Evolutionary conservation across 2,113 vertebrate genomes (phyloP), one percentile per base, ranked within the genome.

Genomic region (Tragulus kanchil): DNA sequence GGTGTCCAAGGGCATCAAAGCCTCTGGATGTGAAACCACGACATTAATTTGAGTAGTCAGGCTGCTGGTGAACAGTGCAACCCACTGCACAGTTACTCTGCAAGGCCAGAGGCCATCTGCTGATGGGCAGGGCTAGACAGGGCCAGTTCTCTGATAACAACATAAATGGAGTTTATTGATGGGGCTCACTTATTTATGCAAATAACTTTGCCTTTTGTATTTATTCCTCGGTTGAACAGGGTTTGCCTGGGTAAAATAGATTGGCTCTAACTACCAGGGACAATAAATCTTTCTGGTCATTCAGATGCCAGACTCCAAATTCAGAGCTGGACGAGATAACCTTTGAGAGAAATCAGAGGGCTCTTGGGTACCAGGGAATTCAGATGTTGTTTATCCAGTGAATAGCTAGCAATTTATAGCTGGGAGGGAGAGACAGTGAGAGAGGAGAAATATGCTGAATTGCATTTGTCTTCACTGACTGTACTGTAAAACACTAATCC

Each of bases 391-490:
- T 96, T 96, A 88, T 82, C 71, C 78, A 83, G 58, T 89, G 85
- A 91, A 85, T 25, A 95, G 88, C 83, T 92, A 93, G 88, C 1
- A 5, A 95, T 96, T 90, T 88, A 91, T 85, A 71, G 95, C 48
- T 54, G 15, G 17, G n/a, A 69, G n/a, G 73, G 9, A 61, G 15
- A n/a, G 56, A 26, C 12, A n/a, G 23, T 36, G 48, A 86, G 13
- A 90, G 54, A 64, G 17, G 15, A 54, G 67, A 71, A 88, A 58
- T 26, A 45, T 16, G 42, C 64, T 61, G 56, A 89, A 78, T 79
- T 97, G 96, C 98, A 96, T 98, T 98, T 90, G 86, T 88, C 95
- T 93, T 97, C 96, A 98, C 13, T 95, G 96, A 96, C 90, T 91
- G 61, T 83, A 85, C 69, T 96, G 97, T 90, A 98, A 96, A 97